Percentiles rank a stretch among this genome's conserved stretches.
Conservation (phyloP, 2,888 invertebrate species). For the Unio pictorum region DNA sequence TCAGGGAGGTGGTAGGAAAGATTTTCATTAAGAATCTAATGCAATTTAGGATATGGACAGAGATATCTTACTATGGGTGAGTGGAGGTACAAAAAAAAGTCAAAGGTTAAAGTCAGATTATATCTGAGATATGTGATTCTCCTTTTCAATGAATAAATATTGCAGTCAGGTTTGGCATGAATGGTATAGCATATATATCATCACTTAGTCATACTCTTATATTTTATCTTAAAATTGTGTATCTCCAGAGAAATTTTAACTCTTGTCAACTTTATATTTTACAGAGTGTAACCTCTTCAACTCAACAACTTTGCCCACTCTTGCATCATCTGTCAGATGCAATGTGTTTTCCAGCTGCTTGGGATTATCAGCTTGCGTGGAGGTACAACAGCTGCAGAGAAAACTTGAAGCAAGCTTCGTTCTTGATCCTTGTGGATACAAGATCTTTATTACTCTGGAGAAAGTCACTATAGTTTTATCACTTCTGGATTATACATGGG, state of each 20-base stretch:
- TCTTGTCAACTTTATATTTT: neutral
- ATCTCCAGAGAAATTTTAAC: neutral
- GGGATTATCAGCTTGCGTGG: slow-evolving; percentile 21
- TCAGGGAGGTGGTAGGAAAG: too few relatives aligned
- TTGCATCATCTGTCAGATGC: slow-evolving; percentile 16
- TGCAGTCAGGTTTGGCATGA: too few relatives aligned
- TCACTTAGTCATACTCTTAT: too few relatives aligned
- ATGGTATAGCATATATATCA: too few relatives aligned
- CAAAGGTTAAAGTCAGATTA: too few relatives aligned
- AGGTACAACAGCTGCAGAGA: slow-evolving; percentile 12
- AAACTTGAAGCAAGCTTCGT: slow-evolving; percentile 12
- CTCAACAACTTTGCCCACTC: slow-evolving; percentile 2
- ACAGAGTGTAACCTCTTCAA: slow-evolving; percentile 7
- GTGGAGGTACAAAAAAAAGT: too few relatives aligned
- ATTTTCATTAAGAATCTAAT: too few relatives aligned
- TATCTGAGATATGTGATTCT: too few relatives aligned
- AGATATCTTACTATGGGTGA: too few relatives aligned
- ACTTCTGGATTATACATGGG: slow-evolving; percentile 16
- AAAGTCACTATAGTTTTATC: slow-evolving; percentile 11
- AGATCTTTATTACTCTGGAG: slow-evolving; percentile 16
- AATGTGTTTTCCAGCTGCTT: slow-evolving; percentile 16
- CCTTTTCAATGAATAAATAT: too few relatives aligned
- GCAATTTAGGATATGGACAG: too few relatives aligned
- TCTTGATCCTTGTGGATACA: slow-evolving; percentile 20
- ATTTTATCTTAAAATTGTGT: too few relatives aligned